These are phyloP conservation scores for Poeciliopsis turrubarensis DNA, from an alignment of 2,113 vertebrate genomes.

Conservation along the genomic window DNA sequence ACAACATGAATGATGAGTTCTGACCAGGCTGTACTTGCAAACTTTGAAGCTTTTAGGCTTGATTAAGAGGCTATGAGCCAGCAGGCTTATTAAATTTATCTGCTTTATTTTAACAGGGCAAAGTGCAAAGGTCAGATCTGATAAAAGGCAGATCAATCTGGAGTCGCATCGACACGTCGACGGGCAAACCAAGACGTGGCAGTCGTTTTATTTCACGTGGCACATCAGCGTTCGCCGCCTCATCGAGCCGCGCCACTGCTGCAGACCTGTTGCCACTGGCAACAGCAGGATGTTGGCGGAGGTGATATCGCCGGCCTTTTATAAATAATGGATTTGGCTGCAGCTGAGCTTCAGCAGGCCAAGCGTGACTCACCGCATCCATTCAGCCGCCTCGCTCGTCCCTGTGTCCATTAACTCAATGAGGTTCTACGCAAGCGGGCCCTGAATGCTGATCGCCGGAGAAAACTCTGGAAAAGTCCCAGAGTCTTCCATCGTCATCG, in stretches of 20 bases:
- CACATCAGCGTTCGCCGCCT: neutral
- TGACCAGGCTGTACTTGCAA: neutral
- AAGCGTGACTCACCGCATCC: slow-evolving; percentile 34
- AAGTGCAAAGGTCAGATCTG: slow-evolving; percentile 14
- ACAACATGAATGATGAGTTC: neutral
- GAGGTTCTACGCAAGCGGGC: neutral
- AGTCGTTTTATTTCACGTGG: neutral
- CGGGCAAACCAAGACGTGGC: neutral
- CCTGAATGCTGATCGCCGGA: neutral
- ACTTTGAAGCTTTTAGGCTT: neutral
- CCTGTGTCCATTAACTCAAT: slow-evolving; percentile 17
- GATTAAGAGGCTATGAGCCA: neutral
- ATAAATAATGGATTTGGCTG: neutral
- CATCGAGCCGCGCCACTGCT: neutral
- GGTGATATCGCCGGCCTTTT: neutral
- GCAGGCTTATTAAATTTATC: neutral
- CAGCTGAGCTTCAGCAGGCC: slow-evolving; percentile 6
- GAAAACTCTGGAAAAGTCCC: neutral
- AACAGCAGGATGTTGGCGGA: neutral
- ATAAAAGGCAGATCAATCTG: neutral
- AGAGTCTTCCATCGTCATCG: neutral
- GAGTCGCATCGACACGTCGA: neutral
- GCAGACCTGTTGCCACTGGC: neutral
- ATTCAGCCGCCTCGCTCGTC: neutral
- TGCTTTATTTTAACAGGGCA: neutral